Evolutionary conservation across 2,797 vertebrate species (phyloP), one percentile per base, ranked within the genome.

Genomic region (Macropus fuliginosus): DNA sequence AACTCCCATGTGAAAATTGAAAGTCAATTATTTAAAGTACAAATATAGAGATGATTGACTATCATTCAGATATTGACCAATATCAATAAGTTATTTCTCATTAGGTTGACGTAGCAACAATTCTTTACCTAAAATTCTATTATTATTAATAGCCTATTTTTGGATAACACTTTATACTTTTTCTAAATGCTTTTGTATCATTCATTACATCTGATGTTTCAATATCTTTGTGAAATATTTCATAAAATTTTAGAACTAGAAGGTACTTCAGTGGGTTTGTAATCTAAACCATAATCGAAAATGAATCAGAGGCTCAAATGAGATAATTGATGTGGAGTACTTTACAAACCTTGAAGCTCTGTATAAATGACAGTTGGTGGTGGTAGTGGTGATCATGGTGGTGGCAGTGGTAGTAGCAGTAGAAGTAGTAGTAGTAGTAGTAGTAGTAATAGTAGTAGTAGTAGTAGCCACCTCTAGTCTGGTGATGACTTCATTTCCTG

Each of bases 1-100:
- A 57, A 91, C 16, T 11, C 50, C 91, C 74, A 59, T 55, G 27
- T 55, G 54, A 94, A 94, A 40, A 57, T 57, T 4, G 54, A 94
- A 55, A 87, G 66, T 54, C 57, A 87, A 55, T 92, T 93, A 91
- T 91, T 55, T 96, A 66, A 56, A 92, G 94, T 98, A 95, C 62
- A 95, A 91, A 90, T 87, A 93, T 93, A 14, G 89, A 92, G 91
- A 56, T 66, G 40, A 95, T 90, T 91, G 94, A 74, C 91, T 24
- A 46, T 81, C 18, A 46, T 46, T 81, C n/a, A 52, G 21, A 10
- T 66, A 55, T 94, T 29, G 29, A 59, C 54, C 40, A 12, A 50
- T 91, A 93, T 92, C 90, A 54, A 59, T 52, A 3, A 56, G 9
- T 56, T 95, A 93, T 54, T 62, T 92, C 56, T 92, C 59, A 55